Evolutionary conservation across 2,888 invertebrate genomes (phyloP).

Genomic region (Perdita meconis): DNA sequence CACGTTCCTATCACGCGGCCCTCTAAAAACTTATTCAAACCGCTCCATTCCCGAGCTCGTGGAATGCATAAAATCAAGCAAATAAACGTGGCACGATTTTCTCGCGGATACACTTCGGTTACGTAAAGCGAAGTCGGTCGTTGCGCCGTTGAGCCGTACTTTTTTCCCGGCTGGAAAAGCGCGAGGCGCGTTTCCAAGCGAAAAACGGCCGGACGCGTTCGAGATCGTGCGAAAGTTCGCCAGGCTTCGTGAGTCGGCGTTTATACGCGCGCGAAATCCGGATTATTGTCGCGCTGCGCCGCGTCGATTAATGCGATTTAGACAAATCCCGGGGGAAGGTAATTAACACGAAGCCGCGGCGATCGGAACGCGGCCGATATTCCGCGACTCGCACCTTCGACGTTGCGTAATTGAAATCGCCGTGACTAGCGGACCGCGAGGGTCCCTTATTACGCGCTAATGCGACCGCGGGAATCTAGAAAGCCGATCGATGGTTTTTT

Average conservation of each 20-base stretch:
- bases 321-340: background rate
- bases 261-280: conserved; percentile 38
- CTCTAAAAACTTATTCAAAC: no score
- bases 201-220: conserved; percentile 19
- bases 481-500: conserved; percentile 38
- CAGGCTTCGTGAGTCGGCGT: background rate
- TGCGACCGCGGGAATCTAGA: conserved; percentile 26
- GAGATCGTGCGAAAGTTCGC: conserved; percentile 48
- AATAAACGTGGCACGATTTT: background rate
- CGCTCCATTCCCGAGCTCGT: background rate
- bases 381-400: background rate
- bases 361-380: background rate
- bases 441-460: conserved; percentile 20
- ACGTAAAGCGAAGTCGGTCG: conserved; percentile 41
- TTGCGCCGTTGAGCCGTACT: conserved; percentile 27
- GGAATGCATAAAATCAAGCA: conserved; percentile 4
- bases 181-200: background rate
- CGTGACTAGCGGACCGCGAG: background rate
- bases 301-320: conserved; percentile 24
- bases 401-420: conserved; percentile 18
- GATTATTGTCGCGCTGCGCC: conserved; percentile 30
- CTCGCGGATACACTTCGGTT: conserved; percentile 36
- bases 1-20: no score
- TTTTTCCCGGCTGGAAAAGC: conserved; percentile 43
- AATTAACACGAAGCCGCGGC: background rate